phyloP scores from a whole-genome alignment of 2,888 invertebrate genomes.

The Nudaria mundana region DNA sequence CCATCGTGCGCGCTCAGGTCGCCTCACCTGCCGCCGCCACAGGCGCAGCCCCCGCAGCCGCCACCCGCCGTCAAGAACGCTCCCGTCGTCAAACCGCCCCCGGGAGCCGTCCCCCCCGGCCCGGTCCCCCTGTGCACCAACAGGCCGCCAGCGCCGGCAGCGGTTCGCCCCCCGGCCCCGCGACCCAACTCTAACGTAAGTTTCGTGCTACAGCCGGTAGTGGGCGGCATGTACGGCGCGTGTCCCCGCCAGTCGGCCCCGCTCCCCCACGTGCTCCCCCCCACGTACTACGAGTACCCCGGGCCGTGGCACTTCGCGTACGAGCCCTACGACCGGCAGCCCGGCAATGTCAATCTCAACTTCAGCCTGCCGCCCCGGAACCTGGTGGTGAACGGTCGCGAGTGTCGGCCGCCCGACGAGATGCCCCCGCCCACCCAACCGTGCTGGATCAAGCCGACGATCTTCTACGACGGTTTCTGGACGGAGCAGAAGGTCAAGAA shows the following conservation, averaged over 20 bases:
- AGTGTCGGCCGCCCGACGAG: conserved; percentile 46
- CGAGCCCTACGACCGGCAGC: conserved; percentile 59
- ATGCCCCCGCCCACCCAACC: conserved; percentile 52
- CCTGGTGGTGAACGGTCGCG: conserved; percentile 58
- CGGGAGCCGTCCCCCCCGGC: conserved; percentile 10
- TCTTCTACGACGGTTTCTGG: conserved; percentile 79
- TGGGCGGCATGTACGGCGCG: conserved; percentile 50
- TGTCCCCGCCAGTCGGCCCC: conserved; percentile 44
- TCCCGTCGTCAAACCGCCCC: conserved; percentile 9
- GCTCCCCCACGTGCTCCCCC: conserved; percentile 48
- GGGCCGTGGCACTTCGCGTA: conserved; percentile 72
- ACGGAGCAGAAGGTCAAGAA: conserved; percentile 78
- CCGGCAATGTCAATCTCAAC: conserved; percentile 65
- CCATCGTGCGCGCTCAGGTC: conserved; percentile 19
- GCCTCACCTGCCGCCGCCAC: conserved; percentile 22
- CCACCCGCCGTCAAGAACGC: conserved; percentile 10
- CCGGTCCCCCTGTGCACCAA: conserved; percentile 15
- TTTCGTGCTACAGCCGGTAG: conserved; percentile 67
- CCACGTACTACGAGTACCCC: conserved; percentile 60
- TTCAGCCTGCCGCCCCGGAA: conserved; percentile 71
- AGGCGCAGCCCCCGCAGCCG: conserved; percentile 8
- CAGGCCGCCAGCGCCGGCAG: conserved; percentile 26
- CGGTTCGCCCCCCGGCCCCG: conserved; percentile 30
- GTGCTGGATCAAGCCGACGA: conserved; percentile 76
- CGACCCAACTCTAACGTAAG: conserved; percentile 68